phyloP scores from a whole-genome alignment of 2,888 invertebrate species.

The Phengaris alcon region DNA sequence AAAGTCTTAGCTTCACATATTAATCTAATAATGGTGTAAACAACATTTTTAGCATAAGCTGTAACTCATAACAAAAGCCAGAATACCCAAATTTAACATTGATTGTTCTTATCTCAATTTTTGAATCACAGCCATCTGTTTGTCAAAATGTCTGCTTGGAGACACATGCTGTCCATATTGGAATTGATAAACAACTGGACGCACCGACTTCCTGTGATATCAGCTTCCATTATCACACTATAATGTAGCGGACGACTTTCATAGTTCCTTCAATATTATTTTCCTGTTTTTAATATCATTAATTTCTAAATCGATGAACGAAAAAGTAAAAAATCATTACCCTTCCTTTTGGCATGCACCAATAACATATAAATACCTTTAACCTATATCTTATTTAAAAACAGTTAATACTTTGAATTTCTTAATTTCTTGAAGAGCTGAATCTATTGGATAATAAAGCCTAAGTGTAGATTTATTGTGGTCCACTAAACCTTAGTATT shows the following conservation, averaged over 20 bases:
- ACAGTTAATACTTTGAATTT: no score
- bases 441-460: no score
- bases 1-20: no score
- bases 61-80: neutral
- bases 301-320: no score
- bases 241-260: conserved; percentile 8
- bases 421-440: no score
- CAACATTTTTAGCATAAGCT: neutral
- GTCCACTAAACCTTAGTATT: no score
- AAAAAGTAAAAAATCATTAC: no score
- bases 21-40: no score
- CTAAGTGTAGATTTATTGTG: no score
- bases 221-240: conserved; percentile 40
- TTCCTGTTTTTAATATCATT: neutral
- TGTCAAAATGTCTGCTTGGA: conserved; percentile 31
- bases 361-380: no score
- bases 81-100: neutral
- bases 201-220: conserved; percentile 61
- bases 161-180: conserved; percentile 39
- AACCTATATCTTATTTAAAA: no score
- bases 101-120: neutral
- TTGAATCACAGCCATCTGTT: conserved; percentile 34
- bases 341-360: no score
- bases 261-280: neutral
- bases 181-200: conserved; percentile 57